Conservation (phyloP, 2,797 vertebrate species). For the Anabas testudineus region DNA sequence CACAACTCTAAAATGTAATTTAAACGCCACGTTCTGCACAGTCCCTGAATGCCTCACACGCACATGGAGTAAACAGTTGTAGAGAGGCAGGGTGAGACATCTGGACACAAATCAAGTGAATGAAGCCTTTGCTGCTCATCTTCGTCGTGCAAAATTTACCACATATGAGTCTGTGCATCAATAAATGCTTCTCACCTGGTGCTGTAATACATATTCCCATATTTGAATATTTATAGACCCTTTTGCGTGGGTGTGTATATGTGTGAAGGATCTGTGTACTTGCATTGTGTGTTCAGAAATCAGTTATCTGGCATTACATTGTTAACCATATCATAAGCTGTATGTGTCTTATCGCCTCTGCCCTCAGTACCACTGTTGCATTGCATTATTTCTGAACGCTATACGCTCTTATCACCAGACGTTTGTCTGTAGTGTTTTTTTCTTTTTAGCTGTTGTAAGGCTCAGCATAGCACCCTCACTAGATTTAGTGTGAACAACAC, state of each 20-base stretch:
- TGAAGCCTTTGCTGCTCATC: too few species aligned
- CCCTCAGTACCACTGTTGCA: constrained; percentile 3
- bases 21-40: too few species aligned
- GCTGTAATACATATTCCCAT: constrained; percentile 11
- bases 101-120: too few species aligned
- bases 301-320: constrained; percentile 34
- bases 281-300: constrained; percentile 12
- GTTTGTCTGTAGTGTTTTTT: constrained; percentile 51
- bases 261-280: neutral
- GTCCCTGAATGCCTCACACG: too few species aligned
- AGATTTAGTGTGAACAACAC: constrained; percentile 27
- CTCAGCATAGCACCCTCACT: neutral
- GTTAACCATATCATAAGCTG: constrained; percentile 3
- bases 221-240: constrained; percentile 8
- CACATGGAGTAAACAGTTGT: too few species aligned
- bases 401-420: constrained; percentile 48
- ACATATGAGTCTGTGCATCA: neutral
- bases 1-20: too few species aligned
- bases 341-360: constrained; percentile 38
- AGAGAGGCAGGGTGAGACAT: too few species aligned
- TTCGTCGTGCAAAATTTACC: too few species aligned
- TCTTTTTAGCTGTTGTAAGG: constrained; percentile 14
- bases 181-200: neutral
- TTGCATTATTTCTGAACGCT: constrained; percentile 38
- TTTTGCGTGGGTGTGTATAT: neutral